Evolutionary conservation across 2,888 invertebrate genomes (phyloP), one percentile per base, ranked within the genome.

Genomic region (Galerucella nymphaeae): DNA sequence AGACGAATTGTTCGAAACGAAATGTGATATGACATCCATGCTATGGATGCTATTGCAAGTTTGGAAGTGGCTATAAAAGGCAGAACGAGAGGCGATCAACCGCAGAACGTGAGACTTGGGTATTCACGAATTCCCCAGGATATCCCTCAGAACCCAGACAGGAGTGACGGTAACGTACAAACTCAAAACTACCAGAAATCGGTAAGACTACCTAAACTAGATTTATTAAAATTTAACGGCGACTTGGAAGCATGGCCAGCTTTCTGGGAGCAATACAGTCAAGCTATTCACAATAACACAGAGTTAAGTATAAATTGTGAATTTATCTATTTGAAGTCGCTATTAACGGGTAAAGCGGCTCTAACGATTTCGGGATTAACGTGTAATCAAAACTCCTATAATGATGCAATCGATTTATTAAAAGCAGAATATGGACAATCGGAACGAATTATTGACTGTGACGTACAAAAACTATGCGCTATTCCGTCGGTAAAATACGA

Each of bases 241-340:
- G 67, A 72, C 14, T n/a, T 72, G 11, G 61, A 69, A 18, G 50
- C 41, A 45, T 67, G 72, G 67, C 67, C 67, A 72, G 55, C 42
- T 23, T 66, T 72, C 41, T 72, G 67, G 67, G 67, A 72, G 53
- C 72, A 72, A 50, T 67, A 38, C 38, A 59, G 67, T 41, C 16
- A 20, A 50, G 67, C 59, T 10, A 62, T 72, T 11, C 72, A 72
- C 23, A 48, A 72, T 50, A 67, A 72, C 42, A 30, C 38, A 13
- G 57, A 59, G 18, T 48, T 67, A 9, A 55, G 50, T 61, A 41
- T 61, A 13, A 61, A 45, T 6, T 45, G 42, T 45, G 13, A 42
- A 42, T 42, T 13, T 11, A 42, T 13, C 10, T 42, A 42, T 42
- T 42, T 42, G 42, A 42, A 42, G 42, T 42, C 11, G 13, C 42